Conservation (phyloP, 2,888 invertebrate genomes). For the Steinernema carpocapsae region DNA sequence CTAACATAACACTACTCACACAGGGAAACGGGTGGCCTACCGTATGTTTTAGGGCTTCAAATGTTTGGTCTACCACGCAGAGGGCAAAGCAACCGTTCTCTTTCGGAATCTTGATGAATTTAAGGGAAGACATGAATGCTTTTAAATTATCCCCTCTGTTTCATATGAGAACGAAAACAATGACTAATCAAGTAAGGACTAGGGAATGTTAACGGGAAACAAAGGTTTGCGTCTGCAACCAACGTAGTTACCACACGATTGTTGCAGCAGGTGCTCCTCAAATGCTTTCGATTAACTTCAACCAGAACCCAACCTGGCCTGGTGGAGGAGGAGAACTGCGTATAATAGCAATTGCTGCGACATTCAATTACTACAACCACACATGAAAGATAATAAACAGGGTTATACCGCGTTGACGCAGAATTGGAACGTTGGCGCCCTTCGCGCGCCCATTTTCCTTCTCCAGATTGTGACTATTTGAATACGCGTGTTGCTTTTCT, state of each 20-base stretch:
- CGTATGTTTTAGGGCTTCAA: not conserved
- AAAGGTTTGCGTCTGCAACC: too few species aligned
- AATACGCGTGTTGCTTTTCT: not conserved
- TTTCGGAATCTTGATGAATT: not conserved
- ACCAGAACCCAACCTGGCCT: not conserved
- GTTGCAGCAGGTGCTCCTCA: slow-evolving; percentile 13
- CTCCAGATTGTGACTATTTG: not conserved
- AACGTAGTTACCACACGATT: not conserved
- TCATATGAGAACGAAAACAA: slow-evolving; percentile 20
- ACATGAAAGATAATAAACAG: not conserved
- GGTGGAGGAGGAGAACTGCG: not conserved
- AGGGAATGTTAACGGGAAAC: too few species aligned
- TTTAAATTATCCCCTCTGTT: not conserved
- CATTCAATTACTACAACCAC: not conserved
- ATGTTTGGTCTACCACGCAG: too few species aligned
- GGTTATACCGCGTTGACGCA: not conserved
- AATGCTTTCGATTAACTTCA: not conserved
- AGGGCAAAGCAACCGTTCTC: not conserved
- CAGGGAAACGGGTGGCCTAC: not conserved
- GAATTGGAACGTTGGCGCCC: slow-evolving; percentile 2
- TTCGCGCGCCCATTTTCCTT: not conserved
- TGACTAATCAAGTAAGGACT: slow-evolving; percentile 6
- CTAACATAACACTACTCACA: slow-evolving; percentile 31
- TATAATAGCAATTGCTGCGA: not conserved
- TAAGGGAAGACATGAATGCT: not conserved